Percentiles rank a stretch among this genome's conserved stretches.
These are phyloP conservation scores for Drosophila nikananu DNA, from an alignment of 1,140 invertebrate species.

Conservation along the genomic window DNA sequence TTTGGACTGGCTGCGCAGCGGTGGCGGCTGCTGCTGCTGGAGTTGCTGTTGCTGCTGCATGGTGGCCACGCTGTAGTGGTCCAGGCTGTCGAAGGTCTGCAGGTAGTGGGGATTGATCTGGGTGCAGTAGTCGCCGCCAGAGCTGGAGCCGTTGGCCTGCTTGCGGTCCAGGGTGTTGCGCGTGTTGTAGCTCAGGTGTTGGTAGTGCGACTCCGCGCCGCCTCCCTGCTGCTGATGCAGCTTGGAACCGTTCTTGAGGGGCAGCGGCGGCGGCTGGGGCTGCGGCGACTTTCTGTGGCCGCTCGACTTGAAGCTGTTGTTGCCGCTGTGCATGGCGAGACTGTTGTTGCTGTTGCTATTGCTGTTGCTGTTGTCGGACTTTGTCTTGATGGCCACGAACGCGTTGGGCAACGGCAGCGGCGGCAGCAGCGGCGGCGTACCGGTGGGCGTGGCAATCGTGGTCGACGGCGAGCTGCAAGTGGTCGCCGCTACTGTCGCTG, in stretches of 20 bases:
- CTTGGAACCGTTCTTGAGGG: slow-evolving; percentile 71
- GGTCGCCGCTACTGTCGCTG: slow-evolving; percentile 50
- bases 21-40: slow-evolving; percentile 62
- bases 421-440: slow-evolving; percentile 77
- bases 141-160: slow-evolving; percentile 22
- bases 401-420: slow-evolving; percentile 79
- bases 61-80: slow-evolving; percentile 76
- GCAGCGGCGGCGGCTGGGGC: slow-evolving; percentile 71
- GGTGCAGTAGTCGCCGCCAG: slow-evolving; percentile 67
- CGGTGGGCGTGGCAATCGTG: slow-evolving; percentile 64
- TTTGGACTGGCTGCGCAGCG: slow-evolving; percentile 80
- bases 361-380: slow-evolving; percentile 61
- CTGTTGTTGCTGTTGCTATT: slow-evolving; percentile 67
- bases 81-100: slow-evolving; percentile 81
- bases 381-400: slow-evolving; percentile 81
- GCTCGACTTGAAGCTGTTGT: slow-evolving; percentile 74
- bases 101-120: slow-evolving; percentile 82
- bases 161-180: slow-evolving; percentile 79
- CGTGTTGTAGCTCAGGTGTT: slow-evolving; percentile 69
- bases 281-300: slow-evolving; percentile 64
- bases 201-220: slow-evolving; percentile 69
- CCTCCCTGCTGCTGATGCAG: slow-evolving; percentile 44
- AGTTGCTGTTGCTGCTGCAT: slow-evolving; percentile 60
- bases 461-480: slow-evolving; percentile 66
- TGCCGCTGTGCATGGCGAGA: slow-evolving; percentile 66